Evolutionary conservation across 2,888 invertebrate genomes (phyloP), one percentile per base, ranked within the genome.

Genomic region (Andrena dorsata): DNA sequence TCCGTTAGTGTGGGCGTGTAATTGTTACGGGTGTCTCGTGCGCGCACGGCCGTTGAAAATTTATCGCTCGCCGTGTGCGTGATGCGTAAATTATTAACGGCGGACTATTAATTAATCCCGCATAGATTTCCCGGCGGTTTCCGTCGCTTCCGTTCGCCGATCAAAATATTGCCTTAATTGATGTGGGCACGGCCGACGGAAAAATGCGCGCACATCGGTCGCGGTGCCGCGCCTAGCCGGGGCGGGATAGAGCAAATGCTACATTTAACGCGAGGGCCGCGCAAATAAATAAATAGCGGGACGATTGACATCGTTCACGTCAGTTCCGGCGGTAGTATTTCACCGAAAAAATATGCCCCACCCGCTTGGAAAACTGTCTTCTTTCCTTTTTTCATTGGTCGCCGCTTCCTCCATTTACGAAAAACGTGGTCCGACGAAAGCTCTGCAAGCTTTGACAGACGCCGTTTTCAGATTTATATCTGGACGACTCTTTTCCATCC

Each of bases 81-180:
- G 76, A 76, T 63, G 83, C 83, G 83, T 83, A 83, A 83, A 83
- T 83, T 83, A 83, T 74, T 75, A 83, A 83, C 79, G 83, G 16
- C 69, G 66, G 68, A 76, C 83, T 83, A 83, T 83, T 83, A 83
- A 83, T 83, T 83, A 83, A 83, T 83, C 68, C 83, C 60, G 79
- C 83, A 83, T 79, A 83, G 83, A 83, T 83, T 83, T 79, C 75
- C 51, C 76, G 69, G 83, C 51, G 83, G 79, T 72, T 76, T 72
- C 69, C 61, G 68, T 69, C 49, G 83, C 71, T 83, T 72, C 75
- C 75, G 56, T 56, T 41, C 79, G 58, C 58, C 83, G 83, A 83
- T 83, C 78, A 79, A 83, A 83, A 83, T 82, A 82, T 82, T 78
- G 56, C 83, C 83, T 82, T 83, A 83, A 83, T 83, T 78, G 83